A percentile compares a stretch with the other conserved stretches of the same genome.
Conservation (phyloP, 2,888 invertebrate genomes). For the Cylloceria caligata region DNA sequence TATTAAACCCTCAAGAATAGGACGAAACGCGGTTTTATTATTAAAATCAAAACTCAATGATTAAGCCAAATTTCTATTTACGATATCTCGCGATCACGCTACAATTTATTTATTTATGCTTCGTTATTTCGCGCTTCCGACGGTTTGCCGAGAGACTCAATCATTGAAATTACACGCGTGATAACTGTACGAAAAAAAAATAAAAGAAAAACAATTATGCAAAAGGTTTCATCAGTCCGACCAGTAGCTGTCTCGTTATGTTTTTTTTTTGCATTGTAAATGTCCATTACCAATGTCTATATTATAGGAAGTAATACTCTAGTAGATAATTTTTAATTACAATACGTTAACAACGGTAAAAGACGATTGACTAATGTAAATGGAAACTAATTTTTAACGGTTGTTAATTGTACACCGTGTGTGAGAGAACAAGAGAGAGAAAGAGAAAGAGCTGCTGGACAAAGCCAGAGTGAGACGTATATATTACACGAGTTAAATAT, state of each 20-base stretch:
- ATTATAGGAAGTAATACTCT: slow-evolving; percentile 69
- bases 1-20: slow-evolving; percentile 2
- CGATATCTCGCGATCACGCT: slow-evolving; percentile 41
- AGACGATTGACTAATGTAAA: slow-evolving; percentile 53
- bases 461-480: slow-evolving; percentile 45
- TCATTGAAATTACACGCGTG: slow-evolving; percentile 6
- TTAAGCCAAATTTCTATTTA: slow-evolving; percentile 58
- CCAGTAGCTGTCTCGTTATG: slow-evolving; percentile 56
- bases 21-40: slow-evolving; percentile 1
- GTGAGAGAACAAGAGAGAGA: not conserved
- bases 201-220: slow-evolving; percentile 7
- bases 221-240: slow-evolving; percentile 38
- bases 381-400: slow-evolving; percentile 63
- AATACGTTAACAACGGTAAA: slow-evolving; percentile 57
- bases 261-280: slow-evolving; percentile 66
- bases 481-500: slow-evolving; percentile 53
- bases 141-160: not conserved
- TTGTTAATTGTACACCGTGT: slow-evolving; percentile 56
- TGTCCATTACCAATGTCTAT: slow-evolving; percentile 65
- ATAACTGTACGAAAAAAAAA: not conserved
- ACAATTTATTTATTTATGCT: slow-evolving; percentile 33
- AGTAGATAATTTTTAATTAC: slow-evolving; percentile 64
- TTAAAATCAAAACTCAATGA: slow-evolving; percentile 21
- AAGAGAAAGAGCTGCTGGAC: slow-evolving; percentile 14
- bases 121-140: slow-evolving; percentile 3